Conservation (phyloP, 2,113 vertebrate genomes). For the Cyanoramphus novaezelandiae region DNA sequence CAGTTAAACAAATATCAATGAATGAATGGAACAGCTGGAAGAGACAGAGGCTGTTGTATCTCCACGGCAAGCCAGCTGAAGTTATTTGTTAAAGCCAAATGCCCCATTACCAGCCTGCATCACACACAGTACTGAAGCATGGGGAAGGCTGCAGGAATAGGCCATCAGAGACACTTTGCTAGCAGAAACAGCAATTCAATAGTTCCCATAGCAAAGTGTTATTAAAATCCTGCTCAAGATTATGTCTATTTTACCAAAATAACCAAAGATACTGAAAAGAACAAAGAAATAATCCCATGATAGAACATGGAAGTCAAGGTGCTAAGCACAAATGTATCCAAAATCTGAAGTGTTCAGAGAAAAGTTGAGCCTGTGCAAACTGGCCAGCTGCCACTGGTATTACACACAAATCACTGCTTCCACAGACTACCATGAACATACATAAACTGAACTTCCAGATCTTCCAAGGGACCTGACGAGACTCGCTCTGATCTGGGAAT, state of each 20-base stretch:
- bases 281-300: neutral
- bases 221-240: neutral
- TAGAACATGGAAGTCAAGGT: neutral
- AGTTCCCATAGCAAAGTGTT: neutral
- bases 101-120: neutral
- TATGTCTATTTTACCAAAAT: neutral
- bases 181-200: neutral
- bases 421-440: neutral
- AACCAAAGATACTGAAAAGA: neutral
- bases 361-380: neutral
- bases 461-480: neutral
- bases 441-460: neutral
- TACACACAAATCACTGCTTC: neutral
- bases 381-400: neutral
- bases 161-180: neutral
- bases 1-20: neutral
- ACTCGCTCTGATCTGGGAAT: neutral
- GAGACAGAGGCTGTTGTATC: neutral
- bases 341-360: neutral
- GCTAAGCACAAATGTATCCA: neutral
- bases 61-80: neutral
- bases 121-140: fast-evolving
- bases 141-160: neutral
- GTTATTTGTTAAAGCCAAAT: neutral
- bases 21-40: neutral